Conservation (phyloP, 1,140 invertebrate species). For the Ostrea edulis region DNA sequence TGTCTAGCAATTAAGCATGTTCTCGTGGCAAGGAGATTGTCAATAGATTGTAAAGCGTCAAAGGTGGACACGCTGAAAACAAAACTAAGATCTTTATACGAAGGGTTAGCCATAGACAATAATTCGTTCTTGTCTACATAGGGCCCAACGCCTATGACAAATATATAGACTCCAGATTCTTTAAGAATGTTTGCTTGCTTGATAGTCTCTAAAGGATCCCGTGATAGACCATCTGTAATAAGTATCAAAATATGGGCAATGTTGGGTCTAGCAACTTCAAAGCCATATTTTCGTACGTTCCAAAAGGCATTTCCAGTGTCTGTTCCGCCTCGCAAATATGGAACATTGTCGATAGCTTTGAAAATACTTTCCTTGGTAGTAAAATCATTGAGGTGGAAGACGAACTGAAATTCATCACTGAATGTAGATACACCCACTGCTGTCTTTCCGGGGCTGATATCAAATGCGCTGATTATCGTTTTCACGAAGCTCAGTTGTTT, state of each 20-base stretch:
- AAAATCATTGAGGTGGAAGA: constrained; percentile 48
- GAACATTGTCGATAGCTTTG: constrained; percentile 46
- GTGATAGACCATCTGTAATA: constrained; percentile 61
- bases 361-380: constrained; percentile 49
- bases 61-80: constrained; percentile 57
- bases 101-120: constrained; percentile 49
- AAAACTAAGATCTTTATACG: constrained; percentile 34
- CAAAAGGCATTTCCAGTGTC: constrained; percentile 58
- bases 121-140: constrained; percentile 59
- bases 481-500: constrained; percentile 63
- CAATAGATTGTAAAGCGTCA: constrained; percentile 58
- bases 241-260: constrained; percentile 63
- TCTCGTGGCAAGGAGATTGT: constrained; percentile 56
- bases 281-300: constrained; percentile 50
- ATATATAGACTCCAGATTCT: constrained; percentile 58
- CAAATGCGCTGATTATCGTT: constrained; percentile 60
- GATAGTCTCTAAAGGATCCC: constrained; percentile 43
- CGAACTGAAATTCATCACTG: constrained; percentile 46
- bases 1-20: constrained; percentile 55
- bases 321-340: constrained; percentile 57
- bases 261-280: constrained; percentile 40
- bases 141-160: constrained; percentile 56
- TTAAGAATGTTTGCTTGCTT: constrained; percentile 57
- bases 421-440: constrained; percentile 61
- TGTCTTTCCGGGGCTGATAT: constrained; percentile 43